Evolutionary conservation across 2,113 vertebrate species (phyloP).

Genomic region (Phalacrocorax brasilianus): DNA sequence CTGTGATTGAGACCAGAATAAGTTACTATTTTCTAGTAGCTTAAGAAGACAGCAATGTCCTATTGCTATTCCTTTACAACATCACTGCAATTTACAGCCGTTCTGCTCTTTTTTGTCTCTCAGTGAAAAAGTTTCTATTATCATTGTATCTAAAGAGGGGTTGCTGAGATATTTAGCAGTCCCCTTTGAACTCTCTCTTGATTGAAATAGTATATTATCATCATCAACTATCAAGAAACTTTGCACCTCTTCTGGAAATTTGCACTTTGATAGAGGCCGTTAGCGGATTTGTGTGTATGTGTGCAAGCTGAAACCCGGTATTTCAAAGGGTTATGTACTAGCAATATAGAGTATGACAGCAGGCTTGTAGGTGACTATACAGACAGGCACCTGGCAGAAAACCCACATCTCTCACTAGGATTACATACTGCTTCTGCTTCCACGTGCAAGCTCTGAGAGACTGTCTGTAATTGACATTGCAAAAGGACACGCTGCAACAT

Average conservation of each 20-base stretch:
- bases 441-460: background rate
- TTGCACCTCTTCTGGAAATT: background rate
- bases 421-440: background rate
- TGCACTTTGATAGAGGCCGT: background rate
- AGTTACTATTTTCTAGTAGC: background rate
- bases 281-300: accelerated
- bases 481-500: background rate
- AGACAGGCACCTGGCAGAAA: background rate
- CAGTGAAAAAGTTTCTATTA: background rate
- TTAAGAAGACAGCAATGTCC: background rate
- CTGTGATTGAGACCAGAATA: background rate
- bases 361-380: background rate
- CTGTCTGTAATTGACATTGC: background rate
- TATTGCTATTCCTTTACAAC: background rate
- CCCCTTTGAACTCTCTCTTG: background rate
- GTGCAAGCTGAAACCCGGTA: background rate
- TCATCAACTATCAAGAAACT: background rate
- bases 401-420: background rate
- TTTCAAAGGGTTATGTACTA: background rate
- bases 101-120: background rate
- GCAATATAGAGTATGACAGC: background rate
- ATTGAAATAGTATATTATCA: background rate
- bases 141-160: background rate
- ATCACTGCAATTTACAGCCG: background rate
- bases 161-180: background rate